Base-by-base conservation (phyloP, 2,797 vertebrate genomes). In the Sebastes itinus region DNA sequence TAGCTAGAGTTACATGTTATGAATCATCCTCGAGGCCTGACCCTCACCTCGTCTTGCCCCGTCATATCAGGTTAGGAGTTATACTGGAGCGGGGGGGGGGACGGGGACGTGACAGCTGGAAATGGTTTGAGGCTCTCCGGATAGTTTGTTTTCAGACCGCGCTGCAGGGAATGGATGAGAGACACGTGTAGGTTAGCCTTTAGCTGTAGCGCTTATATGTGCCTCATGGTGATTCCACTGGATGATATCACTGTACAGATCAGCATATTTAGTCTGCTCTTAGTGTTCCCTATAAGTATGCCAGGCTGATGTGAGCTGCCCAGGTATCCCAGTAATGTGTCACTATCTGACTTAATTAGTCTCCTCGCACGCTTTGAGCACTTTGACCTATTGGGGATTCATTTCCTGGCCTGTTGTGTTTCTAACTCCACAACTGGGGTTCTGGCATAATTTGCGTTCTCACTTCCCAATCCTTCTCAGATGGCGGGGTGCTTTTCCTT, bases 51-150 rank as follows among this genome's bases (percentile, higher is more conserved):
- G 75, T 90, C 90, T 84, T 88, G 90, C 94, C 92, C 92, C 71
- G 84, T 92, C 93, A 90, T 93, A 94, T 94, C 92, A 88, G 89
- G 92, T 95, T 94, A 88, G 92, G 89, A 91, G 88, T 78, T 75
- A 78, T 75, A 82, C 70, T 69, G 71, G 84, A 82, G 86, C 46
- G 49, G 85, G 75, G 90, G 46, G 55, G 27, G 27, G 27, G 27
- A n/a, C n/a, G n/a, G 85, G 75, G 90, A 92, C 75, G 81, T 90
- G 95, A 95, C 96, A 96, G 95, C 95, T 96, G 95, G 94, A 95
- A 95, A 91, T 94, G 92, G 91, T 96, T 94, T 92, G 91, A 92
- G 92, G 83, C 88, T 91, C 88, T 91, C 66, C 5, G 81, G 86
- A 92, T 90, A 84, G 93, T 94, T 96, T 95, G 94, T 94, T 94